Evolutionary conservation across 2,888 invertebrate species (phyloP).

Genomic region (Dicycla oo): DNA sequence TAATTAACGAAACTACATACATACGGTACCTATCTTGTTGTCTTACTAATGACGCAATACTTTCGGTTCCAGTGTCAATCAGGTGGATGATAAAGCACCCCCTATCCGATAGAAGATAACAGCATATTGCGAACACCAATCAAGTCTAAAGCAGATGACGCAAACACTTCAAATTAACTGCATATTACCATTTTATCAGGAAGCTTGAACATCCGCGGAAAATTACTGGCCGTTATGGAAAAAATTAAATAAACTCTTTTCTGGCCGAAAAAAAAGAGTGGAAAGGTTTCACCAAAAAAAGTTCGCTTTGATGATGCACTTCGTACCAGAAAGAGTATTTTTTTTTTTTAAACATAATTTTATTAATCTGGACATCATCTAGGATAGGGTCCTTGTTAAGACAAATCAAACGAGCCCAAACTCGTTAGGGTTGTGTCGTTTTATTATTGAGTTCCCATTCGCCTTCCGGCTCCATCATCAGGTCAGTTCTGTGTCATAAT

Average conservation of each 20-base stretch:
- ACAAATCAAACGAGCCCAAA: no score
- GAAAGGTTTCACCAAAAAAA: not conserved
- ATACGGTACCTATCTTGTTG: not conserved
- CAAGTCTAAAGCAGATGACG: constrained; percentile 18
- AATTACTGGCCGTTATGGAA: constrained; percentile 3
- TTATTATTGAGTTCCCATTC: no score
- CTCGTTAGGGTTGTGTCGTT: no score
- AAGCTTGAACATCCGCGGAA: not conserved
- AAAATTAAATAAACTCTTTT: not conserved
- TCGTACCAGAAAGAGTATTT: not conserved
- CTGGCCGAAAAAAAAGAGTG: not conserved
- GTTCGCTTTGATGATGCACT: not conserved
- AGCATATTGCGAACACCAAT: constrained; percentile 23
- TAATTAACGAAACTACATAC: not conserved
- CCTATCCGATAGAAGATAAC: constrained; percentile 26
- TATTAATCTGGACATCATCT: no score
- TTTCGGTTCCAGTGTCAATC: not conserved
- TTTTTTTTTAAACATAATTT: no score
- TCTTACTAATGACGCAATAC: constrained; percentile 9
- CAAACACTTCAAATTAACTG: constrained; percentile 24
- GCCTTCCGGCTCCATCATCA: no score
- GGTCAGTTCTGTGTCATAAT: no score
- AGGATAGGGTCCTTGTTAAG: no score
- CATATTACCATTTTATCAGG: constrained; percentile 26
- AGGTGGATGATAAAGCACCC: constrained; percentile 7